These are phyloP conservation scores for Pecten maximus DNA, from an alignment of 2,888 invertebrate species.

Conservation along the genomic window DNA sequence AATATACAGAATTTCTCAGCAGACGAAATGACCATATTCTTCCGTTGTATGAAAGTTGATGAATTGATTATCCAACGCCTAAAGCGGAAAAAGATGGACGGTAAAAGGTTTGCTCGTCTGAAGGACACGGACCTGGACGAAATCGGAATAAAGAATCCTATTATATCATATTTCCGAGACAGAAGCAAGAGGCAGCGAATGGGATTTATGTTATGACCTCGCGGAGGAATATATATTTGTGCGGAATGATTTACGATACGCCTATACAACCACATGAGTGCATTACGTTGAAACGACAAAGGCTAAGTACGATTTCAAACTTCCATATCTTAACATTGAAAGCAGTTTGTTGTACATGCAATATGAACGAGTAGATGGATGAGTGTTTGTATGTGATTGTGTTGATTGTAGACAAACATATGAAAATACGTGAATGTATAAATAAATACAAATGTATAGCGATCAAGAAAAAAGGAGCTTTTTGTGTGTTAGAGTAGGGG, in stretches of 20 bases:
- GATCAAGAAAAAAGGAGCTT: too few species aligned
- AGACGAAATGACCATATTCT: conserved; percentile 76
- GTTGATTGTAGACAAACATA: background rate
- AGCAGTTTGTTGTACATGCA: background rate
- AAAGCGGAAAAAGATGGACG: conserved; percentile 74
- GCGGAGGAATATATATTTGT: background rate
- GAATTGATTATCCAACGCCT: conserved; percentile 71
- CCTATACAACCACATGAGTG: background rate
- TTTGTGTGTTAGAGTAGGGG: too few species aligned
- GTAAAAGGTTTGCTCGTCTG: conserved; percentile 75
- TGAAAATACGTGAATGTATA: background rate
- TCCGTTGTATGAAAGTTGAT: conserved; percentile 73
- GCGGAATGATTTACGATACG: background rate
- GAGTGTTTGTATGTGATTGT: background rate
- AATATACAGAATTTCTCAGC: conserved; percentile 73
- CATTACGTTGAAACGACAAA: background rate
- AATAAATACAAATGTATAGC: background rate
- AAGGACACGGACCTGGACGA: conserved; percentile 75
- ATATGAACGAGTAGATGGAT: background rate
- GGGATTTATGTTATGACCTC: conserved; percentile 56
- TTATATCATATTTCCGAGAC: conserved; percentile 63
- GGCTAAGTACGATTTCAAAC: too few species aligned
- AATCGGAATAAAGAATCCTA: conserved; percentile 73
- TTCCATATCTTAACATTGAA: too few species aligned
- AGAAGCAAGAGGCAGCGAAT: conserved; percentile 51